Percentiles rank a stretch among this genome's conserved stretches.
These are phyloP conservation scores for Columba janthina DNA, from an alignment of 2,113 vertebrate species.

Conservation along the genomic window DNA sequence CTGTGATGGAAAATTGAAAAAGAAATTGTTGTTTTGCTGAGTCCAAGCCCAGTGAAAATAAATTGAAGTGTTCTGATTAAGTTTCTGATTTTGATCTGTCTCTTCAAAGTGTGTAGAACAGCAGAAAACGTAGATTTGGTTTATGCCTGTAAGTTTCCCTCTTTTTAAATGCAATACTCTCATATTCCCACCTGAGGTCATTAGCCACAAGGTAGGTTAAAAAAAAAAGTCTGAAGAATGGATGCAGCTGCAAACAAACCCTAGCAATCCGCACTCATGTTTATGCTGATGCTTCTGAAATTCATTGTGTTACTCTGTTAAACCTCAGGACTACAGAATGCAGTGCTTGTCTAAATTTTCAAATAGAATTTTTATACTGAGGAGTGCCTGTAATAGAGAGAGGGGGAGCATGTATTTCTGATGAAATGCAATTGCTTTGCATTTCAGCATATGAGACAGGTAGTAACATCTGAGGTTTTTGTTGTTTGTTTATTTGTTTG, in stretches of 20 bases:
- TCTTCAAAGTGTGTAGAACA: not conserved
- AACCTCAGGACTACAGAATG: slow-evolving; percentile 48
- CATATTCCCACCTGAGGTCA: slow-evolving; percentile 79
- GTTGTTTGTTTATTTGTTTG: not conserved
- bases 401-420: not conserved
- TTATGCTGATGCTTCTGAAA: slow-evolving; percentile 77
- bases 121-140: slow-evolving; percentile 28
- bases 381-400: not conserved
- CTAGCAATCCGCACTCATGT: slow-evolving; percentile 64
- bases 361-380: slow-evolving; percentile 18
- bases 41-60: not conserved
- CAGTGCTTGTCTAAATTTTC: slow-evolving; percentile 54
- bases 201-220: slow-evolving; percentile 76
- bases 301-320: slow-evolving; percentile 56
- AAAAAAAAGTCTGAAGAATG: slow-evolving; percentile 65
- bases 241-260: slow-evolving; percentile 59
- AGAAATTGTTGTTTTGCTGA: not conserved
- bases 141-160: slow-evolving; percentile 37
- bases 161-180: slow-evolving; percentile 51
- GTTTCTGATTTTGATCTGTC: slow-evolving; percentile 1
- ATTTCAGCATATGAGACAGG: not conserved
- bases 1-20: not conserved
- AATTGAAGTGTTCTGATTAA: slow-evolving; percentile 2
- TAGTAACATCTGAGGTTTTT: not conserved
- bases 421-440: not conserved